Conservation (phyloP, 2,888 invertebrate genomes). For the Bombylius major region DNA sequence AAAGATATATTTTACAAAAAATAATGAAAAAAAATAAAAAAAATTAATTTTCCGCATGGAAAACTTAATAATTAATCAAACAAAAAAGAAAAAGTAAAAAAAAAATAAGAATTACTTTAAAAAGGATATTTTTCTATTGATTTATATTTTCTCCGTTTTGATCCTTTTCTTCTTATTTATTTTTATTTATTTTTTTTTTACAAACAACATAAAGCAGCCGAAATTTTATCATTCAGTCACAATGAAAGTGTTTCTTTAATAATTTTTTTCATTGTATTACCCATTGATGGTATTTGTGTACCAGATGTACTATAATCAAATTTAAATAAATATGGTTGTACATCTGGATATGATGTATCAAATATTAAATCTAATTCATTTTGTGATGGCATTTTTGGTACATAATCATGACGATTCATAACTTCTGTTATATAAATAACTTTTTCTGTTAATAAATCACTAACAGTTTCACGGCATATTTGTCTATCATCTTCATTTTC, state of each 20-base stretch:
- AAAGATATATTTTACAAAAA: too few relatives aligned
- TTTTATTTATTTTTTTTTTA: too few relatives aligned
- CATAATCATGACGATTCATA: constrained; percentile 91
- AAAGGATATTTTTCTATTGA: too few relatives aligned
- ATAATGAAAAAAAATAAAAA: too few relatives aligned
- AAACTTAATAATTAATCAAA: too few relatives aligned
- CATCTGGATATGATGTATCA: constrained; percentile 83
- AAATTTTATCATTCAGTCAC: constrained; percentile 38
- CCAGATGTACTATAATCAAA: constrained; percentile 72
- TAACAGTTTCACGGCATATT: constrained; percentile 74
- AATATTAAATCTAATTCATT: constrained; percentile 88
- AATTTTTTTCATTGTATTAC: constrained; percentile 80
- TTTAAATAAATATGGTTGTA: constrained; percentile 95
- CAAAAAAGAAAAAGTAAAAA: too few relatives aligned
- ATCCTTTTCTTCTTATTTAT: too few relatives aligned
- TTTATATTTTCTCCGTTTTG: too few relatives aligned
- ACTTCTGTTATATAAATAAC: constrained; percentile 89
- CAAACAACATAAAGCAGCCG: too few relatives aligned
- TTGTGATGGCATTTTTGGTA: constrained; percentile 90
- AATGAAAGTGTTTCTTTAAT: constrained; percentile 72
- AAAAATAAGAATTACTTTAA: too few relatives aligned
- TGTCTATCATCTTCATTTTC: constrained; percentile 79
- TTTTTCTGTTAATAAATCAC: constrained; percentile 81
- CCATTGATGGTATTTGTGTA: constrained; percentile 66
- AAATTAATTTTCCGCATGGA: too few relatives aligned